Evolutionary conservation across 92 coral and sea anemone species (phyloP), one percentile per base, ranked within the genome.

Genomic region (Nematostella vectensis): DNA sequence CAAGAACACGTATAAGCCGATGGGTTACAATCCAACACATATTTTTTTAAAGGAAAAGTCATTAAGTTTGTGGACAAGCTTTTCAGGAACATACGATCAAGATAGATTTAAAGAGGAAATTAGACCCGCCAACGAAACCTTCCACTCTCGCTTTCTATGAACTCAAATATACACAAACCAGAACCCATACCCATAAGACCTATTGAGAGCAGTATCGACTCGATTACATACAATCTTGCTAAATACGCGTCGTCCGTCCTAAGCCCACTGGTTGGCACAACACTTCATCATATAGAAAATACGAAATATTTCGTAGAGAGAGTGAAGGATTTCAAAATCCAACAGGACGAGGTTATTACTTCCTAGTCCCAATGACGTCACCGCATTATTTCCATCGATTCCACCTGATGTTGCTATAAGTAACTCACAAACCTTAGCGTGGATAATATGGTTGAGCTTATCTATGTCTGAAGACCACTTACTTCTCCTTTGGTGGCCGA

Each of bases 101-200:
- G 48, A 53, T 45, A 26, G 71, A 63, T 36, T 37, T 51, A 28
- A 64, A 64, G 45, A 64, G 70, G 38, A 50, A 64, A 37, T 27
- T 64, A 39, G 70, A 64, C 51, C 62, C 71, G 37, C 71, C 71
- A 52, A 52, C 62, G 12, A 62, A 65, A 22, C 62, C 63, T 10
- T 31, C 59, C 18, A 53, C 52, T 3, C 70, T 61, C 3, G 59
- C 59, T 1, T 64, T 64, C 29, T 64, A 64, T 40, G 70, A 61
- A 36, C 33, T 64, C 63, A 2, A 65, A 65, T 30, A 53, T 38
- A 22, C 53, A 38, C 38, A 65, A 54, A 24, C 62, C 54, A 38
- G 71, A 65, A 3, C 57, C 44, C 19, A 47, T 67, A 1, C 65
- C 74, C 21, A 28, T 67, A 21, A 57, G 74, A 30, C 74, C 65